Evolutionary conservation across 1,140 invertebrate species (phyloP).

Genomic region (Brachionus angularis): DNA sequence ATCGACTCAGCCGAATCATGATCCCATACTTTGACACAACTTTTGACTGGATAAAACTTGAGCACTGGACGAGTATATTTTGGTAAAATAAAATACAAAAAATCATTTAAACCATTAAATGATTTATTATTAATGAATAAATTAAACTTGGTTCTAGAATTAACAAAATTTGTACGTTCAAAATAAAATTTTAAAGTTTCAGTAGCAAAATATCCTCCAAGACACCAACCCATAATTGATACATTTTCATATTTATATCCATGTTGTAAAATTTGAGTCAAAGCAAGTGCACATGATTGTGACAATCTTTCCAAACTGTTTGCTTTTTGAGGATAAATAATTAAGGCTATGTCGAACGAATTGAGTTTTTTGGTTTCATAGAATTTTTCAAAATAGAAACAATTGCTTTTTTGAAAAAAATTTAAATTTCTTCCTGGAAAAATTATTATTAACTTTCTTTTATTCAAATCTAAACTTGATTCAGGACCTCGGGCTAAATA

Average conservation of each 20-base stretch:
- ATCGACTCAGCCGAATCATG: conserved; percentile 3
- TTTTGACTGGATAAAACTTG: conserved; percentile 17
- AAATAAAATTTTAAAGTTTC: conserved; percentile 9
- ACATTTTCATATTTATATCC: conserved; percentile 29
- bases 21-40: conserved; percentile 18
- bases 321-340: conserved; percentile 27
- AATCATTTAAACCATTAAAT: conserved; percentile 9
- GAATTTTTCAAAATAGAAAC: conserved; percentile 18
- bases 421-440: conserved; percentile 42
- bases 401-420: conserved; percentile 25
- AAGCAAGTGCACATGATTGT: conserved; percentile 26
- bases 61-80: not conserved
- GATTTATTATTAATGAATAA: conserved; percentile 37
- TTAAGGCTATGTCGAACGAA: conserved; percentile 13
- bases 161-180: no score
- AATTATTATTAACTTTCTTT: conserved; percentile 30
- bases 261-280: conserved; percentile 18
- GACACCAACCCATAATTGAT: conserved; percentile 35
- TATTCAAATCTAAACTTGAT: not conserved
- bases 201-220: conserved; percentile 25
- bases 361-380: conserved; percentile 31
- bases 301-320: not conserved
- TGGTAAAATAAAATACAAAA: conserved; percentile 42
- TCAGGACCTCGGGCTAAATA: not conserved
- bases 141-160: no score